Evolutionary conservation across 2,888 invertebrate genomes (phyloP).

Genomic region (Geophilus truncorum): DNA sequence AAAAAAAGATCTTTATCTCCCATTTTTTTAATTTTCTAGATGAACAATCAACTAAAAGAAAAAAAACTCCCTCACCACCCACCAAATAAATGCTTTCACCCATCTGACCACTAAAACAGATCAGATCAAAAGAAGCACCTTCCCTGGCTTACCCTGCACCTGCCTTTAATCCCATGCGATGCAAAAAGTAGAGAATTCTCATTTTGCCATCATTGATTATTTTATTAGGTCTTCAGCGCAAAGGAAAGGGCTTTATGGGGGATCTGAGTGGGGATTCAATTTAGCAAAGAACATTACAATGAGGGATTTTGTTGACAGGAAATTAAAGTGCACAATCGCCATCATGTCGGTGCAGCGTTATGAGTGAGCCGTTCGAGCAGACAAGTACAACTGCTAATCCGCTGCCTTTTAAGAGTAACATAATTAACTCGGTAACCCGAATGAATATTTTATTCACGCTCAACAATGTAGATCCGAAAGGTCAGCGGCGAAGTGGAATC

Average conservation of each 20-base stretch:
- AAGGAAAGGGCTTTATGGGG: background rate
- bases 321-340: slow-evolving; percentile 1
- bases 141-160: background rate
- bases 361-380: background rate
- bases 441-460: background rate
- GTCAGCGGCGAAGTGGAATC: background rate
- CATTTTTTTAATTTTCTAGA: no score
- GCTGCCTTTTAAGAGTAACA: background rate
- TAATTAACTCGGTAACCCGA: background rate
- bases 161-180: background rate
- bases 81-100: background rate
- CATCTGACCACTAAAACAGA: background rate
- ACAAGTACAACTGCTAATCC: background rate
- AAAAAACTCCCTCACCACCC: no score
- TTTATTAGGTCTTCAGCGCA: background rate
- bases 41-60: no score
- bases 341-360: background rate
- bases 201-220: background rate
- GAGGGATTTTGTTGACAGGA: background rate
- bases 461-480: background rate
- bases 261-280: slow-evolving; percentile 6
- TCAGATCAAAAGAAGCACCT: background rate
- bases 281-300: slow-evolving; percentile 5
- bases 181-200: background rate
- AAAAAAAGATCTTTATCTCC: no score